Evolutionary conservation across 2,888 invertebrate species (phyloP).

Genomic region (Alloscopus bannaensis): DNA sequence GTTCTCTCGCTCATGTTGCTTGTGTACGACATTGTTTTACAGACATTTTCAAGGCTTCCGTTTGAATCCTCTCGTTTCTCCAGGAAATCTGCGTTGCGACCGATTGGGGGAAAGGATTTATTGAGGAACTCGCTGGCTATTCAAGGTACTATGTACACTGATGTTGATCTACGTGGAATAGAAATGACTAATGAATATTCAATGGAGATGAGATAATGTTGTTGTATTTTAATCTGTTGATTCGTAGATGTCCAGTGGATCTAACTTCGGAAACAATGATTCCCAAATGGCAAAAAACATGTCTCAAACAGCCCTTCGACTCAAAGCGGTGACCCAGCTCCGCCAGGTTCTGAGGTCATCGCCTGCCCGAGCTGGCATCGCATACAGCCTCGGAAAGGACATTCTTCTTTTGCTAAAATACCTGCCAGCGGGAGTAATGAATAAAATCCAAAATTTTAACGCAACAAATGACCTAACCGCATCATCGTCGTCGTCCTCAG

Average conservation of each 20-base stretch:
- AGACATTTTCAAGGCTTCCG: too few species aligned
- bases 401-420: slow-evolving; percentile 60
- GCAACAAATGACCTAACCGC: slow-evolving; percentile 1
- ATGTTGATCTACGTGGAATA: too few species aligned
- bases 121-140: too few species aligned
- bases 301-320: slow-evolving; percentile 58
- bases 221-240: not conserved
- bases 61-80: too few species aligned
- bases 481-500: not conserved
- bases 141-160: too few species aligned
- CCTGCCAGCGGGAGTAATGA: slow-evolving; percentile 59
- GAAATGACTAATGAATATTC: too few species aligned
- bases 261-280: slow-evolving; percentile 42
- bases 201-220: not conserved
- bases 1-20: too few species aligned
- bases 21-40: too few species aligned
- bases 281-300: slow-evolving; percentile 53
- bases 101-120: not conserved
- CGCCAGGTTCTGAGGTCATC: slow-evolving; percentile 59
- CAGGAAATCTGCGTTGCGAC: too few species aligned
- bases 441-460: slow-evolving; percentile 55
- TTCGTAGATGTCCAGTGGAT: slow-evolving; percentile 50
- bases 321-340: slow-evolving; percentile 60
- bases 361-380: slow-evolving; percentile 56
- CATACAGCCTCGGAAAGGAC: slow-evolving; percentile 62